Evolutionary conservation across 2,797 vertebrate genomes (phyloP).

Genomic region (Harpagifer antarcticus): DNA sequence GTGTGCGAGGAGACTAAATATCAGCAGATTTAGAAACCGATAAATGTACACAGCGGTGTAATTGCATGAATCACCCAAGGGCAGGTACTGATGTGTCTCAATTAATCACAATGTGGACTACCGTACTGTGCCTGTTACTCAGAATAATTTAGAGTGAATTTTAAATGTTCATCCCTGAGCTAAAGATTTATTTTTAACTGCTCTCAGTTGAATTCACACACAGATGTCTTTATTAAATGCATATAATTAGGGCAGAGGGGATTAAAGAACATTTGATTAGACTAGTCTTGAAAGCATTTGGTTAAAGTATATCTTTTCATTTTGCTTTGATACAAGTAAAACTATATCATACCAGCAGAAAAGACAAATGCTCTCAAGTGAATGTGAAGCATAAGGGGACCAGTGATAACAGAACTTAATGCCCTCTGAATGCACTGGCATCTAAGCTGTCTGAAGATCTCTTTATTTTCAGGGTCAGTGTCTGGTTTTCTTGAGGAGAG

Average conservation of each 20-base stretch:
- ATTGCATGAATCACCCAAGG: slow-evolving; percentile 40
- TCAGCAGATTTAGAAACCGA: slow-evolving; percentile 36
- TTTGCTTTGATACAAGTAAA: background rate
- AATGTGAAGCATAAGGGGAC: background rate
- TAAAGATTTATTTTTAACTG: slow-evolving; percentile 19
- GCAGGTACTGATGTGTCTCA: slow-evolving; percentile 36
- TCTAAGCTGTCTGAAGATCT: background rate
- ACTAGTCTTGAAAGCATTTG: slow-evolving; percentile 5
- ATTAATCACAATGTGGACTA: slow-evolving; percentile 52
- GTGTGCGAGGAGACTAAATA: slow-evolving; percentile 12
- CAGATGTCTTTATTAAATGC: slow-evolving; percentile 18
- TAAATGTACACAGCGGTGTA: slow-evolving; percentile 33
- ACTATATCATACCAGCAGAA: slow-evolving; percentile 11
- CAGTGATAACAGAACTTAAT: background rate
- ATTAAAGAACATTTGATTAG: background rate
- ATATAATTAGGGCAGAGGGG: background rate
- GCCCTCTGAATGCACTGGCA: background rate
- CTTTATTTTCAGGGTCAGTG: background rate
- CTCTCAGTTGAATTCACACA: slow-evolving; percentile 26
- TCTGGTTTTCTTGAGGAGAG: background rate
- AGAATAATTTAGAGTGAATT: slow-evolving; percentile 47
- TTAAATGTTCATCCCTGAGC: slow-evolving; percentile 38
- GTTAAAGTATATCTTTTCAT: background rate
- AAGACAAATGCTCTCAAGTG: background rate
- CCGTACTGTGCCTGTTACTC: slow-evolving; percentile 31